Percentiles rank a stretch among this genome's conserved stretches.
Evolutionary conservation across 2,113 vertebrate genomes (phyloP).

Genomic region (Cryptomyrus ogoouensis): DNA sequence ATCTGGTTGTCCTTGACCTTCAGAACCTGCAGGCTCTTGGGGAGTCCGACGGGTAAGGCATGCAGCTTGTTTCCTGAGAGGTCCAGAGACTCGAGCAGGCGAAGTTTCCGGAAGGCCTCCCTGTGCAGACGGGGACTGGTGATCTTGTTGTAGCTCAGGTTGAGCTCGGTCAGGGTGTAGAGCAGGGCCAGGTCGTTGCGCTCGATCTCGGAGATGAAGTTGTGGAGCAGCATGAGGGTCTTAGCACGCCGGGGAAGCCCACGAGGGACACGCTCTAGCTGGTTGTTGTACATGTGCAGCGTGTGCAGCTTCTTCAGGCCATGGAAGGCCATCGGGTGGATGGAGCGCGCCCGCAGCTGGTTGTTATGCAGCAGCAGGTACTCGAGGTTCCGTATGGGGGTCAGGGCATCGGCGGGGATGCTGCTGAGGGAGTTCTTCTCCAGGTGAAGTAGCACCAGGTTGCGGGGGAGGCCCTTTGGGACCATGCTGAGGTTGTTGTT

Average conservation of each 20-base stretch:
- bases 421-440: constrained; percentile 86
- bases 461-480: constrained; percentile 82
- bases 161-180: constrained; percentile 87
- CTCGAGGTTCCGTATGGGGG: constrained; percentile 79
- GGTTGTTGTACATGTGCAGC: constrained; percentile 92
- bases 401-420: constrained; percentile 72
- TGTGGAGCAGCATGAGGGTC: constrained; percentile 92
- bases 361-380: constrained; percentile 96
- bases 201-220: constrained; percentile 79
- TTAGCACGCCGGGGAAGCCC: constrained; percentile 85
- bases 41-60: constrained; percentile 73
- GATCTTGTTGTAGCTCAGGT: constrained; percentile 94
- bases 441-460: constrained; percentile 84
- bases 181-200: constrained; percentile 83
- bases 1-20: constrained; percentile 85
- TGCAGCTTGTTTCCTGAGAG: constrained; percentile 83
- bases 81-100: constrained; percentile 77
- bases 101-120: constrained; percentile 89
- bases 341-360: constrained; percentile 75
- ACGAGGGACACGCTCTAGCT: constrained; percentile 81
- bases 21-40: constrained; percentile 78
- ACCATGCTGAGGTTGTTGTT: constrained; percentile 89
- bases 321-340: constrained; percentile 81
- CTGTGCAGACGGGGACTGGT: constrained; percentile 74
- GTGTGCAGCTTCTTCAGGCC: constrained; percentile 94